Evolutionary conservation across 2,888 invertebrate species (phyloP).

Genomic region (Caenorhabditis doughertyi): DNA sequence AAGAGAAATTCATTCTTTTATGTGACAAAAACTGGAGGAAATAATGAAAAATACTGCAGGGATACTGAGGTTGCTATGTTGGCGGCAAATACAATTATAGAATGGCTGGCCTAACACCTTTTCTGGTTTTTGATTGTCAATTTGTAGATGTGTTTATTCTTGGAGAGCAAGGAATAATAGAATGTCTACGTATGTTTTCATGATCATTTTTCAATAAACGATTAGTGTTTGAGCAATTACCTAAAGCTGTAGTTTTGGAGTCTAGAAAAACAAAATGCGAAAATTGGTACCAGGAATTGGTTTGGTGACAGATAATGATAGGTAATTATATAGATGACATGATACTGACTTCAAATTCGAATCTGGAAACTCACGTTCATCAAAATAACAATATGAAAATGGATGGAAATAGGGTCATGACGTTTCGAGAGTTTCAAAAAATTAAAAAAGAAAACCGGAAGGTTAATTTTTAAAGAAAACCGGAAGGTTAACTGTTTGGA

Average conservation of each 20-base stretch:
- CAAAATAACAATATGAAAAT: too few species aligned
- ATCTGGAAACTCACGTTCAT: too few species aligned
- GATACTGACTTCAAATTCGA: too few species aligned
- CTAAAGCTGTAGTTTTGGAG: not conserved
- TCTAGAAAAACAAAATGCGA: too few species aligned
- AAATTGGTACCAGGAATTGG: too few species aligned
- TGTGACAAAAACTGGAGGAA: not conserved
- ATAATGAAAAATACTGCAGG: not conserved
- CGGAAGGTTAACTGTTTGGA: too few species aligned
- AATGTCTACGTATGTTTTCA: not conserved
- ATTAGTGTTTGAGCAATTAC: not conserved
- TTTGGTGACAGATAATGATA: too few species aligned
- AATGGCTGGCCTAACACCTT: not conserved
- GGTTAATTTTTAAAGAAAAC: too few species aligned
- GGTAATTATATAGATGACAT: too few species aligned
- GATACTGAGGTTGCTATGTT: not conserved
- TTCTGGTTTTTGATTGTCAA: not conserved
- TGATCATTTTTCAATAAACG: conserved; percentile 1
- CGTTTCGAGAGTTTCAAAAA: too few species aligned
- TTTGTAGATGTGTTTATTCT: not conserved
- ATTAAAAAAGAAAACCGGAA: too few species aligned
- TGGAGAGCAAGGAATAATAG: not conserved
- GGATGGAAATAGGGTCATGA: too few species aligned
- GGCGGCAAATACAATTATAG: conserved; percentile 1
- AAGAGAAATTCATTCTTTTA: conserved; percentile 16